Percentiles rank a stretch among this genome's conserved stretches.
These are phyloP conservation scores for Corythornis cristatus DNA, from an alignment of 2,113 vertebrate species.

Conservation along the genomic window DNA sequence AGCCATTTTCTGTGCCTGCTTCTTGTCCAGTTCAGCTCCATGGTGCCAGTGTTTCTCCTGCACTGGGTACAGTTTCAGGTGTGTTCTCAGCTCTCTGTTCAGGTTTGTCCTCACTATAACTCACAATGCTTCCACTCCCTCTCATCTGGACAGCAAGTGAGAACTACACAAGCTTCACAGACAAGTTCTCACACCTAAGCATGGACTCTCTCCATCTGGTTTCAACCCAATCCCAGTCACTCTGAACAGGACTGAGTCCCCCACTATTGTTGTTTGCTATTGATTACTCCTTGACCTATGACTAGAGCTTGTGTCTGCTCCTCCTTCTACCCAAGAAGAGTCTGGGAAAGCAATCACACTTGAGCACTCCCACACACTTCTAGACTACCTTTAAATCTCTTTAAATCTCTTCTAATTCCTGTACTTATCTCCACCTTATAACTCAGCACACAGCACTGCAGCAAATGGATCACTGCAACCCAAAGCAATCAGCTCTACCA, in stretches of 20 bases:
- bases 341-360: conserved; percentile 30
- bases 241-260: not conserved
- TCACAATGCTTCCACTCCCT: not conserved
- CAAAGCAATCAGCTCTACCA: not conserved
- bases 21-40: not conserved
- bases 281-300: not conserved
- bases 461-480: not conserved
- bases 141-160: not conserved
- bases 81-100: not conserved
- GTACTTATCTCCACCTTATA: not conserved
- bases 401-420: not conserved
- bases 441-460: not conserved
- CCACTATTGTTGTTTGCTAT: not conserved
- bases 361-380: not conserved
- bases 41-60: not conserved
- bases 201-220: conserved; percentile 10
- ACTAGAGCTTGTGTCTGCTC: conserved; percentile 17
- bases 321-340: not conserved
- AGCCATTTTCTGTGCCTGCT: not conserved
- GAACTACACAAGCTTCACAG: not conserved
- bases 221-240: not conserved
- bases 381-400: not conserved
- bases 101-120: not conserved
- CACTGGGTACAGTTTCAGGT: not conserved
- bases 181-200: conserved; percentile 29